Base-by-base conservation (phyloP, 2,797 vertebrate genomes). In the Cyprinodon diabolis region DNA sequence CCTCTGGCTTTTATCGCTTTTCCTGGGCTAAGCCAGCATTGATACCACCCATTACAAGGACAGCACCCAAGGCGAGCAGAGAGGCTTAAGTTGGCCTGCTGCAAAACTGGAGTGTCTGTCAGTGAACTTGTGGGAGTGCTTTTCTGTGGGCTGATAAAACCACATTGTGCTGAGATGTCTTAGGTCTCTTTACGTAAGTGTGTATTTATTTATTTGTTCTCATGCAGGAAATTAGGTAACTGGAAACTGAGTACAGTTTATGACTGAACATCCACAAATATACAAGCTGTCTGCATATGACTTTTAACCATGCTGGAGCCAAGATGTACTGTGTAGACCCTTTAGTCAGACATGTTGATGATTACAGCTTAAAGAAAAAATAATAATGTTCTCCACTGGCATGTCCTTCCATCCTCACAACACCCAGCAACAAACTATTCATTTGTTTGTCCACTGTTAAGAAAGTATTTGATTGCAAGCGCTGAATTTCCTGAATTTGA, bases 11-110 rank as follows among this genome's bases (percentile, higher is more conserved):
- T 94, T 94, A 95, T 94, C 94, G 71, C 86, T 74, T 81, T 88
- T 85, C 81, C 82, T 68, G 75, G 76, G 89, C 86, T 88, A 80
- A 84, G 80, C 76, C 85, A 86, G 86, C 86, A 47, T 88, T 93
- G 94, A 94, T 95, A 94, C 87, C 79, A 72, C 71, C 93, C 93
- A 93, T 95, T 93, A 94, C 90, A 91, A 90, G 87, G 93, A 94
- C 94, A 93, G 91, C 88, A 81, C 74, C 80, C 84, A 94, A 94
- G 93, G 93, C 78, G 91, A 91, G 89, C 76, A 76, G 76, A 86
- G 93, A 94, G 83, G 88, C 87, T 88, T 92, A 72, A 73, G 86
- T 67, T 83, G 90, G 88, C 90, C 89, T 88, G 86, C 84, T 87
- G 87, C 84, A 87, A 84, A 90, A 87, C 84, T 13, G 75, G 83